Evolutionary conservation across 2,797 vertebrate species (phyloP).

Genomic region (Smutsia gigantea): DNA sequence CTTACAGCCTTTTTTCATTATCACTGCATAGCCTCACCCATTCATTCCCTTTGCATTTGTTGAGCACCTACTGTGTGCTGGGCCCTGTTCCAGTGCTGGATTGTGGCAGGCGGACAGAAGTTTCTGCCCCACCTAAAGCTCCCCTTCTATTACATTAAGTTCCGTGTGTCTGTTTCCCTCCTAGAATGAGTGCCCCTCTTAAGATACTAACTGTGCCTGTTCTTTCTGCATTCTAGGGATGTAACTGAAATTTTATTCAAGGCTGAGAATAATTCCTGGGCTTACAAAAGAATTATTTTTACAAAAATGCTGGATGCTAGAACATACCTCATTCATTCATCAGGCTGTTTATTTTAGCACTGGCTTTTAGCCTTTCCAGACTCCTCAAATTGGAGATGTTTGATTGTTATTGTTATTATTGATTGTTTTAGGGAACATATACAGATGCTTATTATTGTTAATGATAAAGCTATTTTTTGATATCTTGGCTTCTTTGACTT

Average conservation of each 20-base stretch:
- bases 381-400: not conserved
- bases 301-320: not conserved
- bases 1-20: not conserved
- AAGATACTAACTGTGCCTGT: not conserved
- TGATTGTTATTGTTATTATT: not conserved
- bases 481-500: not conserved
- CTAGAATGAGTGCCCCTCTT: not conserved
- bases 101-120: not conserved
- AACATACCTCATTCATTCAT: not conserved
- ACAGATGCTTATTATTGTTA: not conserved
- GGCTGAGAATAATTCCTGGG: not conserved
- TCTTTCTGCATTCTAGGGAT: not conserved
- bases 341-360: not conserved
- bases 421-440: not conserved
- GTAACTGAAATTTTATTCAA: slow-evolving; percentile 24
- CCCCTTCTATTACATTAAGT: not conserved
- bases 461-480: not conserved
- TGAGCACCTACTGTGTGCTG: not conserved
- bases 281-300: slow-evolving; percentile 31
- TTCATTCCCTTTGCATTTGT: not conserved
- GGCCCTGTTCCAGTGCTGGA: not conserved
- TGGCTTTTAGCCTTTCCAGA: not conserved
- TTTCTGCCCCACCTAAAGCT: not conserved
- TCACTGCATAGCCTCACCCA: not conserved
- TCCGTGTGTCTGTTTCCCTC: not conserved